phyloP scores from a whole-genome alignment of 2,113 vertebrate species.

The Anser cygnoides region DNA sequence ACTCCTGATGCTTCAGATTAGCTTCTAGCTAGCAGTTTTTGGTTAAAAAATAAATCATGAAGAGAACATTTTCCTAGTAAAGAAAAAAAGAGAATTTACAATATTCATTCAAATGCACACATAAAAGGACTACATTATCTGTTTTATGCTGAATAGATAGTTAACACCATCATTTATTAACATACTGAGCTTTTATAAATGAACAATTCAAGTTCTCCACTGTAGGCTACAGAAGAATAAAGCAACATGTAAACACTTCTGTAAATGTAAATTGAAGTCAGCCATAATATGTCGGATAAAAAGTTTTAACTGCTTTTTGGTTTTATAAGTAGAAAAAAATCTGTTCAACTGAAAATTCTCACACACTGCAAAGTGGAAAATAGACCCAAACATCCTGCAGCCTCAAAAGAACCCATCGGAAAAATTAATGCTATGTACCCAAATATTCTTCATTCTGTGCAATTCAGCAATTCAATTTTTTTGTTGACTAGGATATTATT shows the following conservation, averaged over 20 bases:
- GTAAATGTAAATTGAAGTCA: neutral
- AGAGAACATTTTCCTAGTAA: neutral
- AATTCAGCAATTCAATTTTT: neutral
- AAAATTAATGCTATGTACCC: neutral
- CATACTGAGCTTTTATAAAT: neutral
- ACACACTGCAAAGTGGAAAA: neutral
- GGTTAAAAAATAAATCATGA: neutral
- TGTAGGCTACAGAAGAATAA: neutral
- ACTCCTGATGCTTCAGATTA: neutral
- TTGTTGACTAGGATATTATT: neutral
- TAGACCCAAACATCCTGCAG: neutral
- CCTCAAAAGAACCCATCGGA: neutral
- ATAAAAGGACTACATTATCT: neutral
- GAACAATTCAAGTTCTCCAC: neutral
- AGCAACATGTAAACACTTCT: neutral
- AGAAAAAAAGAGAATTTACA: conserved; percentile 6
- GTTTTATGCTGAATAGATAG: neutral
- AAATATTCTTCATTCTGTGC: neutral
- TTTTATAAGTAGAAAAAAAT: neutral
- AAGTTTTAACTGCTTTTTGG: neutral
- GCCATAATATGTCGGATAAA: neutral
- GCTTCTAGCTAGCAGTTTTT: neutral
- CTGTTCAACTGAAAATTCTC: neutral
- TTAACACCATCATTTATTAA: conserved; percentile 36
- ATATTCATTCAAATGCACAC: neutral